Conservation (phyloP, 2,797 vertebrate genomes). For the Garrulus glandarius region DNA sequence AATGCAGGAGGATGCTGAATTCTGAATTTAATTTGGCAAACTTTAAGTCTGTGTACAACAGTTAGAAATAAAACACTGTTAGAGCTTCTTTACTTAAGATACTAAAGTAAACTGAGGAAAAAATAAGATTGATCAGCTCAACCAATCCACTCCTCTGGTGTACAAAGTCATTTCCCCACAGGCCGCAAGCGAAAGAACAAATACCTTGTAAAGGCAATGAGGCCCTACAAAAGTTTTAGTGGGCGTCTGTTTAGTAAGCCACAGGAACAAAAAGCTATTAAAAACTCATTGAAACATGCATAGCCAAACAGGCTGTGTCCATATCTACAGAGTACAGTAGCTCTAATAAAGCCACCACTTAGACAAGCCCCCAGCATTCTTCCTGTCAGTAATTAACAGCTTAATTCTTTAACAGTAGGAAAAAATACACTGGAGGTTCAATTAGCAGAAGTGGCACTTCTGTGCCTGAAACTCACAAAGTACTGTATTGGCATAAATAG, state of each 20-base stretch:
- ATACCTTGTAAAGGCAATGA: constrained; percentile 44
- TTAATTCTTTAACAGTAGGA: background rate
- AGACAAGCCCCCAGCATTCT: background rate
- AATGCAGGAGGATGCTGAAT: background rate
- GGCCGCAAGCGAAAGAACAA: constrained; percentile 48
- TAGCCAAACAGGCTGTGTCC: background rate
- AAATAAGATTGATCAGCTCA: constrained; percentile 1
- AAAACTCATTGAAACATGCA: background rate
- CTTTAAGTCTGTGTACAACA: background rate
- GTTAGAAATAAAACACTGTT: background rate
- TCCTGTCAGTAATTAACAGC: background rate
- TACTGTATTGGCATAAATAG: background rate
- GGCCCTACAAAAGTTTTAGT: constrained; percentile 25
- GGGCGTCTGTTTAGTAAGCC: background rate
- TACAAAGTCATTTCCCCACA: constrained; percentile 22
- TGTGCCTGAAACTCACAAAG: background rate
- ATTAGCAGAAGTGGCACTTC: background rate
- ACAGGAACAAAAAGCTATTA: background rate
- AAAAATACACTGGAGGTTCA: background rate
- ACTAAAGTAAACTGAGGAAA: background rate
- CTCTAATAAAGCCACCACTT: background rate
- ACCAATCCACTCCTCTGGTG: constrained; percentile 9
- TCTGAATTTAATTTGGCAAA: background rate
- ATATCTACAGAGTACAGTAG: background rate
- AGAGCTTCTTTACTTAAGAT: background rate